A percentile compares a stretch with the other conserved stretches of the same genome.
Evolutionary conservation across 2,113 vertebrate genomes (phyloP).

Genomic region (Holacanthus passer): DNA sequence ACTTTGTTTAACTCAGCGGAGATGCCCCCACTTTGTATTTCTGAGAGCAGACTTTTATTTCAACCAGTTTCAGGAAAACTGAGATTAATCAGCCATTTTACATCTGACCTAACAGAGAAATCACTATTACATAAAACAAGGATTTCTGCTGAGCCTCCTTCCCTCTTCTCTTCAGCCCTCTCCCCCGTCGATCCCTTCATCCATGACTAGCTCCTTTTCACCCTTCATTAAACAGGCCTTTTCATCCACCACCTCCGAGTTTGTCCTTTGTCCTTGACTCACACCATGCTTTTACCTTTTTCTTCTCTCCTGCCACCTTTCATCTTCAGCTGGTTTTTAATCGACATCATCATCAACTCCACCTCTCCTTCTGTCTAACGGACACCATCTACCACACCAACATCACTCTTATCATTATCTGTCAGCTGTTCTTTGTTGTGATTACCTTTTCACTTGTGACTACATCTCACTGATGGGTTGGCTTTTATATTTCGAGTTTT

Average conservation of each 20-base stretch:
- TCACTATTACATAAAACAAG: constrained; percentile 44
- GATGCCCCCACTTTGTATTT: neutral
- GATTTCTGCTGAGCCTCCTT: constrained; percentile 35
- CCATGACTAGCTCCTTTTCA: constrained; percentile 60
- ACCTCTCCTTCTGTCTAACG: neutral
- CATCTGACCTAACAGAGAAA: constrained; percentile 30
- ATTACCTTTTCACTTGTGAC: constrained; percentile 6
- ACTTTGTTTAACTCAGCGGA: neutral
- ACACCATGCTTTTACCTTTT: constrained; percentile 18
- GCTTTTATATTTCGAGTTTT: neutral
- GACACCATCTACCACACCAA: neutral
- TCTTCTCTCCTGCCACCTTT: constrained; percentile 7
- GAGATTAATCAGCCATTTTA: constrained; percentile 28
- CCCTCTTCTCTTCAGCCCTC: constrained; percentile 28
- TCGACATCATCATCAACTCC: neutral
- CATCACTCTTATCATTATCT: neutral
- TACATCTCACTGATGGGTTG: neutral
- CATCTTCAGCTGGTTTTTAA: constrained; percentile 26
- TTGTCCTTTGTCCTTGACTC: constrained; percentile 43
- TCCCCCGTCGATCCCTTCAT: constrained; percentile 43
- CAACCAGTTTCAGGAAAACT: neutral
- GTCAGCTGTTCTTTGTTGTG: constrained; percentile 2
- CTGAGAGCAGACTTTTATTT: neutral
- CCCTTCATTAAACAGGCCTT: constrained; percentile 66
- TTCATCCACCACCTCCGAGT: constrained; percentile 50